phyloP scores from a whole-genome alignment of 2,797 vertebrate genomes.

The Picus viridis region DNA sequence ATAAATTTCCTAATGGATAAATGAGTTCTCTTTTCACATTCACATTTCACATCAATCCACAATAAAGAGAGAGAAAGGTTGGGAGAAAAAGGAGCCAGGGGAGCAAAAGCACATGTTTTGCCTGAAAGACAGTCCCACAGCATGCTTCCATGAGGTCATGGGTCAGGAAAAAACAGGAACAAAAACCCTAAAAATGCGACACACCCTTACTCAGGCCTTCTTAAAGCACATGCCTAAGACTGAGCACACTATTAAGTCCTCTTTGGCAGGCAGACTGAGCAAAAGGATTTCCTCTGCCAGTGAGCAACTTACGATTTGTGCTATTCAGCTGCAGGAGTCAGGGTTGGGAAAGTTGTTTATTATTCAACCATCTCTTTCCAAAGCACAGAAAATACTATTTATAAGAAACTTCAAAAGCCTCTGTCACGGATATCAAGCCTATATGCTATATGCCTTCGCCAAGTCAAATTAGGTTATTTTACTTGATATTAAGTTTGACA shows the following conservation, averaged over 20 bases:
- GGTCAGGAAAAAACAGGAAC: neutral
- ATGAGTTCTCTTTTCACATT: neutral
- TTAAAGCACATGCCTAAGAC: neutral
- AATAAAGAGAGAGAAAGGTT: neutral
- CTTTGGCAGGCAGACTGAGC: neutral
- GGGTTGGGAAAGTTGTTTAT: constrained; percentile 74
- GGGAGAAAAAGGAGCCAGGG: neutral
- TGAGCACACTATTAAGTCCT: neutral
- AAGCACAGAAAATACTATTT: constrained; percentile 76
- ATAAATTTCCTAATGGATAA: neutral
- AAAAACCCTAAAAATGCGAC: neutral
- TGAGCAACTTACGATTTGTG: constrained; percentile 1
- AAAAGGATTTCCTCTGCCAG: constrained; percentile 11
- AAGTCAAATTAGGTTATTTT: constrained; percentile 84
- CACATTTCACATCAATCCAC: neutral
- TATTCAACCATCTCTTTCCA: constrained; percentile 73
- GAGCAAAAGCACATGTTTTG: neutral
- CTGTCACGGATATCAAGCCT: constrained; percentile 76
- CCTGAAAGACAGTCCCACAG: neutral
- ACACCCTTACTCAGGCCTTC: neutral
- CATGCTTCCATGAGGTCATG: neutral
- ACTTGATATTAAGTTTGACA: constrained; percentile 85
- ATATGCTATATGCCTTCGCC: constrained; percentile 76
- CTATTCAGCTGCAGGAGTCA: constrained; percentile 33
- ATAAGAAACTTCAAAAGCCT: constrained; percentile 79